Evolutionary conservation across 2,888 invertebrate genomes (phyloP).

Genomic region (Nyleta sp.): DNA sequence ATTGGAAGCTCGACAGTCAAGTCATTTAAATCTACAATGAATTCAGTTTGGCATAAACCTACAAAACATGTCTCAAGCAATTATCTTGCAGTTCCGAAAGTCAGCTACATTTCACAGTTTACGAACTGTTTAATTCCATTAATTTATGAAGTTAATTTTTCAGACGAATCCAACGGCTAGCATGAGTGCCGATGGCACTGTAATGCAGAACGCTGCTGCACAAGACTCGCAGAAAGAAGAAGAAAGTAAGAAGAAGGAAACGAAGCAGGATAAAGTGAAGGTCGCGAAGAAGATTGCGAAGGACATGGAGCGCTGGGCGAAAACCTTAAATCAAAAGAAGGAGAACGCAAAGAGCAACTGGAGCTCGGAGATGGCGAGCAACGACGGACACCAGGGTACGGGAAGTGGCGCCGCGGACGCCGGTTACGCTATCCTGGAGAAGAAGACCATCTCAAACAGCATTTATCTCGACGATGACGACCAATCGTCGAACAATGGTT

Average conservation of each 20-base stretch:
- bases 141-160: too few species aligned
- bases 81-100: too few species aligned
- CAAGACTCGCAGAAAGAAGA: constrained; percentile 83
- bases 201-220: constrained; percentile 30
- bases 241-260: constrained; percentile 88
- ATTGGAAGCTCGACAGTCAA: too few species aligned
- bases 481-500: constrained; percentile 81
- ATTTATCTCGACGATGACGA: constrained; percentile 80
- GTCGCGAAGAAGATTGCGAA: constrained; percentile 99
- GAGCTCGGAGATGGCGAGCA: constrained; percentile 74
- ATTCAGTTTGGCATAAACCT: too few species aligned
- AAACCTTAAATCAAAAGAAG: constrained; percentile 98
- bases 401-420: constrained; percentile 94
- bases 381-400: constrained; percentile 80
- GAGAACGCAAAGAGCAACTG: constrained; percentile 84
- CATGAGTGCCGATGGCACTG: constrained; percentile 71
- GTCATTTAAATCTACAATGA: too few species aligned
- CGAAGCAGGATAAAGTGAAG: constrained; percentile 96
- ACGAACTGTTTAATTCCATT: too few species aligned
- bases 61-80: too few species aligned
- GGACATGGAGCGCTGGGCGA: constrained; percentile 98
- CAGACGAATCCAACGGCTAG: constrained; percentile 67
- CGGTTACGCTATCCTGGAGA: constrained; percentile 95
- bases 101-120: too few species aligned
- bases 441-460: constrained; percentile 84